phyloP scores from a whole-genome alignment of 2,113 vertebrate species.

The Pantherophis guttatus region DNA sequence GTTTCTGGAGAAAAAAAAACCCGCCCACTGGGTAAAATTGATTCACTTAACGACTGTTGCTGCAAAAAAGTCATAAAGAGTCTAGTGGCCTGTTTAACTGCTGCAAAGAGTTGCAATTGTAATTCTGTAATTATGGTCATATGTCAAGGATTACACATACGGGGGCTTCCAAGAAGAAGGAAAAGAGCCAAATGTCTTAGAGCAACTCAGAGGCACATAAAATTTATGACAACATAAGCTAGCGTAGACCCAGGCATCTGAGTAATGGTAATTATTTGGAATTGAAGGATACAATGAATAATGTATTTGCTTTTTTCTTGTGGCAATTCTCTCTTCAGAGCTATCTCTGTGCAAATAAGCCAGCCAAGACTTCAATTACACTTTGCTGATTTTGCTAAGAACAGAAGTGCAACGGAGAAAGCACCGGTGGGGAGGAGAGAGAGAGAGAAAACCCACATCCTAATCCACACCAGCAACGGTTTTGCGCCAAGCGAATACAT shows the following conservation, averaged over 20 bases:
- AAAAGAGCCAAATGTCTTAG: background rate
- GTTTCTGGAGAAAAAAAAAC: background rate
- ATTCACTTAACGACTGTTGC: background rate
- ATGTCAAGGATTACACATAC: background rate
- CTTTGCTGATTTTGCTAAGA: conserved; percentile 58
- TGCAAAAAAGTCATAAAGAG: background rate
- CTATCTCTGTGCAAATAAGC: conserved; percentile 67
- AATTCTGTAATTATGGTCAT: background rate
- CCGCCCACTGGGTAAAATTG: background rate
- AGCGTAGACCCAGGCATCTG: background rate
- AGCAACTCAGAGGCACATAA: background rate
- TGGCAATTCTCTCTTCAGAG: conserved; percentile 57
- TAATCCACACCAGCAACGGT: background rate
- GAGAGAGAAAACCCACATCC: background rate
- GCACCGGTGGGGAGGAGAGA: background rate
- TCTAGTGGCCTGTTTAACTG: background rate
- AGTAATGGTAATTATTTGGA: conserved; percentile 49
- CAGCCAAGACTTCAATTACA: conserved; percentile 46
- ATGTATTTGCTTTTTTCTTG: conserved; percentile 66
- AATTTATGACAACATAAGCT: background rate
- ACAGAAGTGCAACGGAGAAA: conserved; percentile 5
- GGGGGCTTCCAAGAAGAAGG: background rate
- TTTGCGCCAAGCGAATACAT: background rate
- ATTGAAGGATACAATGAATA: conserved; percentile 63
- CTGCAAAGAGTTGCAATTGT: background rate